Evolutionary conservation across 2,797 vertebrate species (phyloP), one percentile per base, ranked within the genome.

Genomic region (Poecile montanus): DNA sequence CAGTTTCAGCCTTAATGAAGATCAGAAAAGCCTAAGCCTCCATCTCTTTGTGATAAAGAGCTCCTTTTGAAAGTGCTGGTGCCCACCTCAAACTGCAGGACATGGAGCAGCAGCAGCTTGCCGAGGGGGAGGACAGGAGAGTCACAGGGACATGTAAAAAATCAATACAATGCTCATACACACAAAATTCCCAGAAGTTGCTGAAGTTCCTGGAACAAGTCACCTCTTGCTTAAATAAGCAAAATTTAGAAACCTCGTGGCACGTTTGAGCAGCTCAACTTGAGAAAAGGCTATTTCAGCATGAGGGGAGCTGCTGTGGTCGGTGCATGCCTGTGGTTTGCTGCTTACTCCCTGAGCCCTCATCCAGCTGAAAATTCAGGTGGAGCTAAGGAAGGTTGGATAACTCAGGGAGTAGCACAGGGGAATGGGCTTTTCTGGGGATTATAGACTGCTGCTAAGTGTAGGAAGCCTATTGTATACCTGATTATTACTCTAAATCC

Each of bases 181-280:
- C 8, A 3, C 34, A n/a, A 14, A 67, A 57, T 86, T 85, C 61
- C 38, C 29, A 83, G 79, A 58, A 89, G 61, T 38, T 13, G 36
- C 68, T 72, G 40, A 44, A 71, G 54, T 70, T 94, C 79, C 79
- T 78, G 86, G 45, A 81, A 63, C 62, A 40, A 78, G 58, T 42
- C 85, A 70, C 40, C 58, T 77, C 68, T 84, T 83, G 68, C 82
- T 85, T 80, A 65, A 94, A 79, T 66, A 88, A 94, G 63, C 75
- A 77, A 53, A 44, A 47, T n/a, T 51, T 68, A 1, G 32, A 51
- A 63, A 34, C 76, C 54, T 85, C 16, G 5, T 30, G 61, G 82
- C 61, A 34, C 4, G 0, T 91, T 91, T 79, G 27, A 67, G 23
- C 50, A 81, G 81, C 74, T 65, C 42, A 8, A 1, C 68, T 60